Evolutionary conservation across 1,140 invertebrate species (phyloP).

Genomic region (Calosoma granatense): DNA sequence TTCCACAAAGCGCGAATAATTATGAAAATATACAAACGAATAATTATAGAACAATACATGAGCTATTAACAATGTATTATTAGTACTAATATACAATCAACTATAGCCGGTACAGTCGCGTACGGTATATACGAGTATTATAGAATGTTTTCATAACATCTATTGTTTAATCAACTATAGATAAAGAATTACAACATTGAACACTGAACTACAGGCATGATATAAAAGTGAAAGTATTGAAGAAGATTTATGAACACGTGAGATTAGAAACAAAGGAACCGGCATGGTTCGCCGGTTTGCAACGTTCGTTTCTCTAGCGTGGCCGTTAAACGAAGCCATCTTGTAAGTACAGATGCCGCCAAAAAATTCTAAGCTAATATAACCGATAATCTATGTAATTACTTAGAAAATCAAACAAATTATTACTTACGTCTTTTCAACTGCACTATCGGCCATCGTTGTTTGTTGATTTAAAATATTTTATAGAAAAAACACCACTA

Average conservation of each 20-base stretch:
- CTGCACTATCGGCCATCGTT: slow-evolving; percentile 28
- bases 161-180: no score
- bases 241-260: no score
- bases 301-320: slow-evolving; percentile 9
- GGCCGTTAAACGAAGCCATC: slow-evolving; percentile 20
- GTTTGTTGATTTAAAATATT: slow-evolving; percentile 15
- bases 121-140: no score
- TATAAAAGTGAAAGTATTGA: no score
- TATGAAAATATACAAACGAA: not conserved
- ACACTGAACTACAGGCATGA: no score
- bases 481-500: slow-evolving; percentile 17
- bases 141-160: no score
- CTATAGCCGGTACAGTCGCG: no score
- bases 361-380: slow-evolving; percentile 22
- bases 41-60: no score
- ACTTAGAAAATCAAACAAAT: not conserved
- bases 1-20: not conserved
- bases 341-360: slow-evolving; percentile 23
- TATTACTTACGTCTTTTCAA: slow-evolving; percentile 26
- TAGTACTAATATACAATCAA: no score
- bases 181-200: no score
- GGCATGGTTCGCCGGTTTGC: not conserved
- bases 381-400: not conserved
- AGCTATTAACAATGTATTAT: no score
- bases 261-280: not conserved